Conservation (phyloP, 2,888 invertebrate genomes). For the Phytoseiulus persimilis region DNA sequence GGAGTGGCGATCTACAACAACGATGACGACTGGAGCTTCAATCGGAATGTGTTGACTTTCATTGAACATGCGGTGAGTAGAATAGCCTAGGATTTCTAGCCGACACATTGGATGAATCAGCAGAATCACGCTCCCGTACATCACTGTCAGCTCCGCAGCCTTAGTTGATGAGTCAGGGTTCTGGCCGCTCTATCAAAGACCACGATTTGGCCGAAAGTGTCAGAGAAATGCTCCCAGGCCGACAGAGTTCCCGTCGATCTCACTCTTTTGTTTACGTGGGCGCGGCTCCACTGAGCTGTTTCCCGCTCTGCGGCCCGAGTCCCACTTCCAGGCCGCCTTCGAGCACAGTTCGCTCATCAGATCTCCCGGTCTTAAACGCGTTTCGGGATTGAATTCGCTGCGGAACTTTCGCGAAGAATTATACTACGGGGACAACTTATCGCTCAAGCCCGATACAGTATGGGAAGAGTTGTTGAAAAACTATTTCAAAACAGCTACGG, state of each 20-base stretch:
- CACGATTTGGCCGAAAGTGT: not conserved
- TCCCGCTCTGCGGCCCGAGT: no score
- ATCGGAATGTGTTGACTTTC: constrained; percentile 9
- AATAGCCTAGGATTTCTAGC: not conserved
- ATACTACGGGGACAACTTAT: no score
- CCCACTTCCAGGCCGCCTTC: no score
- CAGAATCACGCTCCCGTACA: not conserved
- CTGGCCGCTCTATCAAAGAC: not conserved
- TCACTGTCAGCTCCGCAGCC: not conserved
- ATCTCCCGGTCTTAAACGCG: no score
- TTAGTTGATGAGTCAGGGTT: not conserved
- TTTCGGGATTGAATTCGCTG: no score
- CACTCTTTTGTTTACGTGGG: not conserved
- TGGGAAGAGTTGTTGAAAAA: not conserved
- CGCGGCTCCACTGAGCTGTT: not conserved
- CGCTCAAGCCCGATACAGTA: not conserved
- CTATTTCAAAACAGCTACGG: not conserved
- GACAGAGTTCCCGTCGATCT: not conserved
- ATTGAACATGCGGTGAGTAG: constrained; percentile 15
- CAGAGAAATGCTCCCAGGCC: not conserved
- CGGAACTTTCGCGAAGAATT: no score
- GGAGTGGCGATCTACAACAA: not conserved
- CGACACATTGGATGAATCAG: not conserved
- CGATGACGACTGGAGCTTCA: constrained; percentile 31
- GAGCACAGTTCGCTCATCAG: no score